These are phyloP conservation scores for Rotaria magnacalcarata DNA, from an alignment of 2,888 invertebrate genomes.

Conservation along the genomic window DNA sequence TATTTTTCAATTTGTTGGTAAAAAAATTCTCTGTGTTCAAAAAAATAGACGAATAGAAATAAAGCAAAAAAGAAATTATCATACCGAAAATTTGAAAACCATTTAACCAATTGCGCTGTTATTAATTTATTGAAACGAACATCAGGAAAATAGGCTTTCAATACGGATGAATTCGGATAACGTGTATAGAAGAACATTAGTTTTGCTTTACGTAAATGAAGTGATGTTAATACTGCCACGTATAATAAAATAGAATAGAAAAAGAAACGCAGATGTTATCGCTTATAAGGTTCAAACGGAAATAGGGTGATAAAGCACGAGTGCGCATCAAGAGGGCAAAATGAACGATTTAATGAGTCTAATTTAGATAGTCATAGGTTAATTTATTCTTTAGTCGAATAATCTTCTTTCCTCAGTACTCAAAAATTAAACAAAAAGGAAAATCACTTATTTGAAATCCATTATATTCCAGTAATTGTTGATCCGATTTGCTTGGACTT, in stretches of 20 bases:
- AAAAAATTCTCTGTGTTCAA: constrained; percentile 82
- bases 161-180: constrained; percentile 94
- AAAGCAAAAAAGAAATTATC: background rate
- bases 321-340: background rate
- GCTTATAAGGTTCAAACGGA: background rate
- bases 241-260: background rate
- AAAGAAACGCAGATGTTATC: background rate
- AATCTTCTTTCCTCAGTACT: background rate
- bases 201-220: constrained; percentile 99
- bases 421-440: background rate
- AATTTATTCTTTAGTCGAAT: background rate
- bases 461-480: background rate
- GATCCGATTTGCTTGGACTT: background rate
- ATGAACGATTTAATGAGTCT: background rate
- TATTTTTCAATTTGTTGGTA: constrained; percentile 99
- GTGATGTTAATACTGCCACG: constrained; percentile 66
- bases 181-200: constrained; percentile 99
- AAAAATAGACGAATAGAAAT: background rate
- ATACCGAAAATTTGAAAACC: constrained; percentile 99
- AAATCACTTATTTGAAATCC: constrained; percentile 26
- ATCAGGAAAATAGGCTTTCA: constrained; percentile 99
- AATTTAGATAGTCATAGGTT: background rate
- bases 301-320: background rate
- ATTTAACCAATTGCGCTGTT: constrained; percentile 99
- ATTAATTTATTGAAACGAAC: constrained; percentile 99